phyloP scores from a whole-genome alignment of 2,888 invertebrate species.

The Endomychus coccineus region DNA sequence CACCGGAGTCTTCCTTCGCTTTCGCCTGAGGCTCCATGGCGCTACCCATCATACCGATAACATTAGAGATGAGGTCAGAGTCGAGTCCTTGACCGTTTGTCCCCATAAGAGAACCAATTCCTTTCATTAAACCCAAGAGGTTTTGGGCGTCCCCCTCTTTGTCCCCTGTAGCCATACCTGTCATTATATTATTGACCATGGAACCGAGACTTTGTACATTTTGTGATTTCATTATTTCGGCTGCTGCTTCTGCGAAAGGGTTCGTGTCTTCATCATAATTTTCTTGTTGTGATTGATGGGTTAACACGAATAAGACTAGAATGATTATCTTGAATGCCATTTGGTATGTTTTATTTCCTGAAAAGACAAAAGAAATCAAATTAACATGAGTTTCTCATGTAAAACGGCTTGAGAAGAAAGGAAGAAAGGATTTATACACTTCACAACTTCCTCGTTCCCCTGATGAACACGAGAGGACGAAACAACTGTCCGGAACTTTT shows the following conservation, averaged over 20 bases:
- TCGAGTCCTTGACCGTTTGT: slow-evolving; percentile 11
- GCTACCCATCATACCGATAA: slow-evolving; percentile 11
- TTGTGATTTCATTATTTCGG: slow-evolving; percentile 53
- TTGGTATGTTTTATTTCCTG: slow-evolving; percentile 11
- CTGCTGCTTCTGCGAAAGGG: slow-evolving; percentile 60
- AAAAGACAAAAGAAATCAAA: too few relatives aligned
- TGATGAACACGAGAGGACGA: too few relatives aligned
- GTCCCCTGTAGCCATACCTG: too few relatives aligned
- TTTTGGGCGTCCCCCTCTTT: background rate
- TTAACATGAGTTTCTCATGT: too few relatives aligned
- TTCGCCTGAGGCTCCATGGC: slow-evolving; percentile 9
- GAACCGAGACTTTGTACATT: slow-evolving; percentile 51
- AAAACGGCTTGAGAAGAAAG: too few relatives aligned
- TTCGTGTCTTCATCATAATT: slow-evolving; percentile 42
- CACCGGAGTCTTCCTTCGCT: too few relatives aligned
- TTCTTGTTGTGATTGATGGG: slow-evolving; percentile 5
- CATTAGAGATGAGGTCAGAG: slow-evolving; percentile 8
- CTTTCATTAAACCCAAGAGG: slow-evolving; percentile 7
- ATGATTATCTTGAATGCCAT: slow-evolving; percentile 12
- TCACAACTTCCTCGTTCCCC: too few relatives aligned
- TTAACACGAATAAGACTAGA: slow-evolving; percentile 5
- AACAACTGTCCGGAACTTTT: too few relatives aligned
- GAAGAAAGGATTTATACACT: too few relatives aligned
- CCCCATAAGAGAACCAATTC: slow-evolving; percentile 11
- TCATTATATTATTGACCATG: slow-evolving; percentile 58